Base-by-base conservation (phyloP, 2,113 vertebrate genomes). In the Triplophysa rosa region DNA sequence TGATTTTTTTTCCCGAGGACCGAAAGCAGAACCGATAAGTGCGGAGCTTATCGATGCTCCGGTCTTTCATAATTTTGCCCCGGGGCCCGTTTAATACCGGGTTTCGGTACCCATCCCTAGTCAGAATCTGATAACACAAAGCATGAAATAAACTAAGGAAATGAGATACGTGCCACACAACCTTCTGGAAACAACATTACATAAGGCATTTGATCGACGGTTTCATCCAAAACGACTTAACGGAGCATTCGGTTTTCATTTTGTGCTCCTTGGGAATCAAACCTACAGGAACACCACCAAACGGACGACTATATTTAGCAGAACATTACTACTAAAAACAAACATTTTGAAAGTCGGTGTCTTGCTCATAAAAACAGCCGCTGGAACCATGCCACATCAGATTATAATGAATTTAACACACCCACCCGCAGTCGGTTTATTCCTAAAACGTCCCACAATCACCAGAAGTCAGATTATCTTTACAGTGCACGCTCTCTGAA, bases 151-250 rank as follows among this genome's bases (percentile, higher is more conserved):
- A 29, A 54, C 9, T 1, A 0, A 72, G 29, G 13, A 61, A 42
- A 33, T 3, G 54, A 58, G 40, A 49, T 7, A 37, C 5, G 33
- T n/a, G 24, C 45, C 49, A 21, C 9, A 1, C 40, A 45, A 45
- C 21, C 17, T 42, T 61, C 70, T 73, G n/a, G 42, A 73, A 73
- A 73, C 59, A 42, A 73, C 54, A 61, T 33, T 42, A 33, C 33
- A 33, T 58, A 13, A 49, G 11, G 49, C 49, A 52, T 52, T 49
- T 12, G 40, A 4, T 1, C 1, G 40, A 42, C 40, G 40, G 7
- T 42, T 29, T 29, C 3, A 29, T 29, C 26, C 26, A 33, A 33
- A 33, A 4, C 6, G 33, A 37, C 7, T 37, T 37, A 37, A 37
- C 33, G 7, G 33, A 7, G 1, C 33, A 37, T 37, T 37, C 33